phyloP scores from a whole-genome alignment of 2,888 invertebrate genomes.

The Eupithecia subumbrata region DNA sequence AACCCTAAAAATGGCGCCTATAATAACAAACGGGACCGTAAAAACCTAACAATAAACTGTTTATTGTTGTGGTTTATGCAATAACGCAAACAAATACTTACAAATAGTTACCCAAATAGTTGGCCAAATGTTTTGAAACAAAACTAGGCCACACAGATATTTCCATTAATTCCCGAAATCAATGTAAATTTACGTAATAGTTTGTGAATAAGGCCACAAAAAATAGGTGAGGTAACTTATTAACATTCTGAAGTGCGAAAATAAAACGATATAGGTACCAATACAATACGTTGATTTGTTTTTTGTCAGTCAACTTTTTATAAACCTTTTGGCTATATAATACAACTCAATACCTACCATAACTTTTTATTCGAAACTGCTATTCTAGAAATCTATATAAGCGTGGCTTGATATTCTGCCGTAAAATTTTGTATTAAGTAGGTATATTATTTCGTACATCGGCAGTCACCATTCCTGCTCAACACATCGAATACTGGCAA shows the following conservation, averaged over 20 bases:
- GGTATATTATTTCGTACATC: background rate
- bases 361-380: background rate
- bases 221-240: background rate
- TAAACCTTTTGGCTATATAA: background rate
- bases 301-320: background rate
- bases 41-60: background rate
- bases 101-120: background rate
- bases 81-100: background rate
- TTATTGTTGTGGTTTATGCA: conserved; percentile 9
- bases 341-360: background rate
- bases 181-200: background rate
- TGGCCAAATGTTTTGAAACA: background rate
- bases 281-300: background rate
- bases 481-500: background rate
- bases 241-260: background rate
- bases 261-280: background rate
- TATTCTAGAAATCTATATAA: background rate
- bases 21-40: background rate
- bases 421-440: background rate
- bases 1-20: background rate
- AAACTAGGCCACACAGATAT: conserved; percentile 7
- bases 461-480: background rate
- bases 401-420: background rate
- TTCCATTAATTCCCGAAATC: background rate
- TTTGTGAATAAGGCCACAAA: background rate